phyloP scores from a whole-genome alignment of 2,888 invertebrate species.

The Tanytarsus gracilentus region DNA sequence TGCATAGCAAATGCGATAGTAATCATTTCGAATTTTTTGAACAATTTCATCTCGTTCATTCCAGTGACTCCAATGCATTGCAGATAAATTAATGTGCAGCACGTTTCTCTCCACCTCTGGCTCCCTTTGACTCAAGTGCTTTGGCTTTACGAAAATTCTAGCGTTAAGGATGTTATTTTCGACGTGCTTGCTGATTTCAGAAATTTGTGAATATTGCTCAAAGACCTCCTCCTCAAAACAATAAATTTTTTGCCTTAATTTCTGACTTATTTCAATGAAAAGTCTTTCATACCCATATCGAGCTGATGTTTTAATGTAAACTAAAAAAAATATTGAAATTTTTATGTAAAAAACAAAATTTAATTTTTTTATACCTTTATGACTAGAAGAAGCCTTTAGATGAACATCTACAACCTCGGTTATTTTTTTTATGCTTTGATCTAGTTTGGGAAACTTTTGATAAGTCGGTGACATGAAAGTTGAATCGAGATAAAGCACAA shows the following conservation, averaged over 20 bases:
- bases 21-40: background rate
- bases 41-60: background rate
- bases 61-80: constrained; percentile 16
- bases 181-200: background rate
- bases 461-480: constrained; percentile 1
- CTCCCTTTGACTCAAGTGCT: background rate
- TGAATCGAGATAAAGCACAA: constrained; percentile 1
- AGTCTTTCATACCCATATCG: constrained; percentile 20
- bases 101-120: background rate
- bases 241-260: background rate
- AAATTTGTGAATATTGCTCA: constrained; percentile 14
- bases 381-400: background rate
- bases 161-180: background rate
- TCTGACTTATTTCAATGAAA: background rate
- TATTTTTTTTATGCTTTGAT: background rate
- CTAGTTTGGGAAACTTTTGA: constrained; percentile 8
- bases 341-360: background rate
- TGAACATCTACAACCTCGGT: background rate
- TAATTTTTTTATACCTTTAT: constrained; percentile 6
- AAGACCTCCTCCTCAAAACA: background rate
- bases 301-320: background rate
- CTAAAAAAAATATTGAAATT: constrained; percentile 4
- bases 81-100: constrained; percentile 6
- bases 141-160: background rate
- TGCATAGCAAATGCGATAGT: constrained; percentile 6